Base-by-base conservation (phyloP, 2,888 invertebrate species). In the Pollenia griseotomentosa region DNA sequence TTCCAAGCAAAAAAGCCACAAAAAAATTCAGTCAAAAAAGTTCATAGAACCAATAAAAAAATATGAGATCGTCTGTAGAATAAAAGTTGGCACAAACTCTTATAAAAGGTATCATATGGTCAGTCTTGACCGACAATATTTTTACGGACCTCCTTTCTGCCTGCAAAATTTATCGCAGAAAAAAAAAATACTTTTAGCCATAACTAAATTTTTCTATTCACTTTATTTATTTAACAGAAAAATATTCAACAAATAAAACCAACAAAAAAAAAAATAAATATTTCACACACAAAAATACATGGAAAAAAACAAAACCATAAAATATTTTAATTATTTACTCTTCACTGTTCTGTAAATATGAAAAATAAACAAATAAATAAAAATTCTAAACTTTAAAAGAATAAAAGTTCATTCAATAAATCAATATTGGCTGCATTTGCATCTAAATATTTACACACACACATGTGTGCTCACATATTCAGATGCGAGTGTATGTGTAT, bases 251-350 rank as follows among this genome's bases (percentile, higher is more conserved):
- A 14, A 48, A 16, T 19, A 33, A 46, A 63, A 40, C 14, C 48
- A 48, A 59, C 2, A 3, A 40, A 14, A 33, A 53, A 8, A 55
- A 12, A 16, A 7, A 9, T 3, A 16, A 23, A 59, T 3, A 53
- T 53, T 10, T n/a, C n/a, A 53, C 42, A 2, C 14, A 40, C 53
- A 74, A 19, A 9, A 51, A 40, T 4, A 16, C 23, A 44, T 14
- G 19, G 10, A 5, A 73, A 57, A 68, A 73, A 23, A 19, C n/a
- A 19, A 16, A 65, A 66, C 65, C 57, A 74, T 23, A 66, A 61
- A 63, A 68, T 70, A 77, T 77, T 83, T 78, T 78, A 78, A 71
- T 83, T 83, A 70, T 83, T 83, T 83, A 71, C 57, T 42, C 53
- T 78, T 65, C 46, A 71, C 57, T 70, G 33, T 70, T 48, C 19